Base-by-base conservation (phyloP, 2,113 vertebrate species). In the Protobothrops flavoviridis region DNA sequence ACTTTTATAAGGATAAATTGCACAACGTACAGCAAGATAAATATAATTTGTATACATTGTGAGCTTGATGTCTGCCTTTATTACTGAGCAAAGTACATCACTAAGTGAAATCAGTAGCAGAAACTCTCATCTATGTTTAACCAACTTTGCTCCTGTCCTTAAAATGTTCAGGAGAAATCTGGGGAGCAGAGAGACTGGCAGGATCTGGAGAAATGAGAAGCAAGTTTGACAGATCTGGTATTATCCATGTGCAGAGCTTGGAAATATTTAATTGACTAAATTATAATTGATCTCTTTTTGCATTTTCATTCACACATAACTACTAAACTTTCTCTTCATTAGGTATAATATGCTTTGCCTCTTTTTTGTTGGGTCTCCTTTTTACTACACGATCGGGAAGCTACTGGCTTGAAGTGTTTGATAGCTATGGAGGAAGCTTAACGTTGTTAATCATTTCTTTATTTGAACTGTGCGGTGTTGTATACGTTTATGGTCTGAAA, bases 351-450 rank as follows among this genome's bases (percentile, higher is more conserved):
- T 99, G 98, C 91, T 20, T 98, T 39, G 0, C 96, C 29, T 95
- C 94, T 23, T 98, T 99, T 96, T 86, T 97, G 86, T 2, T 94
- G 5, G 97, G 98, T 45, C 97, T 98, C 56, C 98, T 98, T 94
- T 99, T 99, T 96, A 97, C 98, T 0, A 56, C 98, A 97, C 96
- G 97, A 45, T 99, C 99, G 0, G 99, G 99, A 2, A 99, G 97
- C 97, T 99, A 99, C 96, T 99, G 99, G 99, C 97, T 99, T 53
- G 98, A 98, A 96, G 96, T 99, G 94, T 99, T 99, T 50, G 99
- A 99, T 94, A 97, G 90, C 93, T 98, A 98, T 0, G 98, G 97
- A 0, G 98, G 96, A 7, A 98, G 98, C 0, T 45, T 99, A 23
- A 98, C 98, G 91, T 97, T 99, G 85, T 96, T 99, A 59, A 53